Conservation (phyloP, 2,113 vertebrate genomes). For the Salvator merianae region DNA sequence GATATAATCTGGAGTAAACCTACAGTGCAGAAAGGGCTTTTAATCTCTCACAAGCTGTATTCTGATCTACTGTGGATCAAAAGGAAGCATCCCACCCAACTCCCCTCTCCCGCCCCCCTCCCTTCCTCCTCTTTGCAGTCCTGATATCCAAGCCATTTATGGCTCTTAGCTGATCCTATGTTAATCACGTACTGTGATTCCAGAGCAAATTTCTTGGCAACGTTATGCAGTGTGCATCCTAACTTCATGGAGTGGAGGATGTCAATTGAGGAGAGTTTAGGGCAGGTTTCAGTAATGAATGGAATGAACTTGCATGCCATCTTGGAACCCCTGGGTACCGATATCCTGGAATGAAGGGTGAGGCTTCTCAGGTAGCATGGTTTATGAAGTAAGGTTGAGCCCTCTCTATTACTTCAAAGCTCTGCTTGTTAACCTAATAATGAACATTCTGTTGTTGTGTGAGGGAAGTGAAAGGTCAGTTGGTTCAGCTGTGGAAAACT, state of each 20-base stretch:
- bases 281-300: not conserved
- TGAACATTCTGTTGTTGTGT: not conserved
- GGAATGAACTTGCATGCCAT: not conserved
- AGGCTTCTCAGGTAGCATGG: not conserved
- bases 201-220: not conserved
- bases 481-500: not conserved
- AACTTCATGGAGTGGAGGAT: not conserved
- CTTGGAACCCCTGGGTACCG: not conserved
- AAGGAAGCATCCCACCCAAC: no score
- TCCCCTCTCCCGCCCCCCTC: no score
- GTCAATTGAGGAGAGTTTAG: not conserved
- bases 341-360: not conserved
- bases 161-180: not conserved
- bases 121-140: no score
- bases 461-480: not conserved
- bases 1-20: no score
- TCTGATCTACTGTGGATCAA: no score
- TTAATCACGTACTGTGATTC: not conserved
- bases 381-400: not conserved
- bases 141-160: no score
- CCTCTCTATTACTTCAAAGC: not conserved
- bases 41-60: no score
- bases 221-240: not conserved
- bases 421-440: not conserved
- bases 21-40: no score